Conservation (phyloP, 2,888 invertebrate genomes). For the Lamellibrachia columna region DNA sequence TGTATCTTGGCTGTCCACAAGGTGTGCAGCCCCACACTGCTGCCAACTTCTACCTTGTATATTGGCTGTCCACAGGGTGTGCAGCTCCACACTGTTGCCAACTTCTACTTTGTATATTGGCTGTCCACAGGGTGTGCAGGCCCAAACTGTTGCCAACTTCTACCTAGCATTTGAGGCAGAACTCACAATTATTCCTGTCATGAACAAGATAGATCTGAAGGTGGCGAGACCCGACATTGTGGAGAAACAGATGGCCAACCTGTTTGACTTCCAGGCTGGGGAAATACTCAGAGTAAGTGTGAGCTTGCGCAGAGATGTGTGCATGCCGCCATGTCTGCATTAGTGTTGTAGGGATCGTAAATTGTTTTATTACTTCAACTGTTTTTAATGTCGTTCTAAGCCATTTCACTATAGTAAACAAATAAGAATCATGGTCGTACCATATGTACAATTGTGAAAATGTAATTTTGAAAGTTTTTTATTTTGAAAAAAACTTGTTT, state of each 20-base stretch:
- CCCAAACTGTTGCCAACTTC: slow-evolving; percentile 97
- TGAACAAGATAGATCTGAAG: slow-evolving; percentile 96
- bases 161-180: slow-evolving; percentile 86
- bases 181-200: slow-evolving; percentile 85
- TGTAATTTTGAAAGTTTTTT: no score
- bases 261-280: slow-evolving; percentile 83
- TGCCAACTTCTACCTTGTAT: slow-evolving; percentile 93
- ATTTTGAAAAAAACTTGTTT: no score
- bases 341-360: no score
- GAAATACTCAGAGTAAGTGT: slow-evolving; percentile 77
- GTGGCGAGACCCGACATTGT: slow-evolving; percentile 88
- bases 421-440: no score
- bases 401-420: no score
- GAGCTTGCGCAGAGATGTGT: no score
- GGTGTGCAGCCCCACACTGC: slow-evolving; percentile 82
- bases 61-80: slow-evolving; percentile 72
- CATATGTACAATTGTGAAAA: no score
- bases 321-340: no score
- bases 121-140: slow-evolving; percentile 79
- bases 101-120: slow-evolving; percentile 77
- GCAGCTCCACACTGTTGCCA: slow-evolving; percentile 97
- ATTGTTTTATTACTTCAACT: no score
- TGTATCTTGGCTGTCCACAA: neutral
- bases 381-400: no score
- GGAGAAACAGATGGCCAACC: slow-evolving; percentile 77